Evolutionary conservation across 2,888 invertebrate genomes (phyloP), one percentile per base, ranked within the genome.

Genomic region (Sphinx pinastri): DNA sequence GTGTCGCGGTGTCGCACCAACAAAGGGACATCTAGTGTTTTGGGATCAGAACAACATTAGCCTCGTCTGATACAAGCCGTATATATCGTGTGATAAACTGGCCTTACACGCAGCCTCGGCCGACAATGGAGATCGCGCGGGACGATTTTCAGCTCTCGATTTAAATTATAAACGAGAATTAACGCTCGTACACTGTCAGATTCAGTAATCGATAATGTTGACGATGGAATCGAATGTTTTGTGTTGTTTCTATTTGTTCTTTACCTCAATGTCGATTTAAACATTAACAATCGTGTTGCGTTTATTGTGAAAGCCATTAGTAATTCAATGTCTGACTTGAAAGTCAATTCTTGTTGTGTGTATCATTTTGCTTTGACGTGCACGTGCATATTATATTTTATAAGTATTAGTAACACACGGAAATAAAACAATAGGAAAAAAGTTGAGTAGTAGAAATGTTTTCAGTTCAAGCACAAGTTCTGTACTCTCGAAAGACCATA

Each of bases 21-120:
- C 68, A 68, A 68, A 68, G 68, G 68, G 57, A 57, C 57, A 57
- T 57, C 68, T 68, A 68, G 68, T 68, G 68, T 68, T 57, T 63
- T 57, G 68, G 57, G 68, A 68, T 57, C 68, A 68, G 57, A 57
- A 68, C 68, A 68, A 68, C 57, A 57, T 68, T 57, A 68, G 68
- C 57, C 68, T 68, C 47, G 68, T 47, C 47, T 68, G 55, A 68
- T 47, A 68, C 68, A 57, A 45, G 68, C 57, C 68, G 68, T 55
- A 68, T 57, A 68, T 55, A 57, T 45, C 57, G 12, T 57, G 47
- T 47, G 68, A 68, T 68, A 68, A 68, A 68, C 57, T 31, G 55
- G 60, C 54, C 52, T 68, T 57, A 68, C 57, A 57, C 45, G 25
- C 68, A 68, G 45, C 57, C 19, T 13, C 55, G 47, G 57, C 68